Base-by-base conservation (phyloP, 2,797 vertebrate species). In the Rousettus madagascariensis region DNA sequence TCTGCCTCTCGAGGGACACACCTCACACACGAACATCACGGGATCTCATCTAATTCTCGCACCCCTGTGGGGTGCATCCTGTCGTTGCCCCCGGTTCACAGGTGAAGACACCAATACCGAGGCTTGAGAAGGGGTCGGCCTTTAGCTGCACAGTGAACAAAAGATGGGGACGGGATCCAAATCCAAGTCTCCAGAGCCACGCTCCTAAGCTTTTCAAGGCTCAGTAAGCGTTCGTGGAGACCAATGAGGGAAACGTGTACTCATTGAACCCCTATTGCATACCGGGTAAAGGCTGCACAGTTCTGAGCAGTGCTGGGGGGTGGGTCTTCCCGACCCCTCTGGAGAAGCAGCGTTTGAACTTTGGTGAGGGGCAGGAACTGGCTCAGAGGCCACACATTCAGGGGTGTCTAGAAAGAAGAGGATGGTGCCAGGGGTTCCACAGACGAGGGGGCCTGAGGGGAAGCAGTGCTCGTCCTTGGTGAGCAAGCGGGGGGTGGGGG, bases 11-110 rank as follows among this genome's bases (percentile, higher is more conserved):
- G 2, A 4, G 10, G 65, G 43, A n/a, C 12, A 1, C 0, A 0
- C 28, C 2, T 28, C 49, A 11, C 26, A 13, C 26, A 5, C 0
- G 1, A 49, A 17, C 26, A 15, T n/a, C 13, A 6, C 17, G 9
- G 8, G 0, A 1, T 8, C 51, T 57, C 8, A 3, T 4, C 28
- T 49, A 7, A 43, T 19, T 74, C 51, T 49, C 17, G 9, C n/a
- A 26, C 3, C 6, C 71, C 43, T 0, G 1, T 3, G 51, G 5
- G 2, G n/a, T 16, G 7, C 0, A 1, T 20, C 51, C 75, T 36
- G 0, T 28, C 19, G 22, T 13, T 55, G 41, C 24, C 43, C 41
- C 61, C 63, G 8, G 33, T 82, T 77, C 49, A 53, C 46, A 38
- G 65, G 20, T 33, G 57, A 33, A 33, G 33, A 33, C 33, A 33